Conservation (phyloP, 2,888 invertebrate species). For the Stramonita haemastoma region DNA sequence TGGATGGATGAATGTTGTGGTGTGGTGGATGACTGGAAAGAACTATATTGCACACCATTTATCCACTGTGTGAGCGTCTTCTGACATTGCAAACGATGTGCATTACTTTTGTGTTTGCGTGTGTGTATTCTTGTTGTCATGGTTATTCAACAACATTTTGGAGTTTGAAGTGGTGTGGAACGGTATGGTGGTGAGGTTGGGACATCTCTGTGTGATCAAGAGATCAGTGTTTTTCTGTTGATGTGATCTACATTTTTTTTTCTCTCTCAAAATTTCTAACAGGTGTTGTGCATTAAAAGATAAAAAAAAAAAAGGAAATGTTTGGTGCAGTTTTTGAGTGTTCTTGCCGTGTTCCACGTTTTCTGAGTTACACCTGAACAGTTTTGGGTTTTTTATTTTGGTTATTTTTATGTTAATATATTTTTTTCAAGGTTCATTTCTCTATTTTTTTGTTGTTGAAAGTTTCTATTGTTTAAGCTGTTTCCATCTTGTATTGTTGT, state of each 20-base stretch:
- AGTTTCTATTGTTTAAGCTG: neutral
- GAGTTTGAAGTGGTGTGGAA: too few relatives aligned
- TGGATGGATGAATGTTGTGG: neutral
- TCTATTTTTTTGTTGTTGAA: neutral
- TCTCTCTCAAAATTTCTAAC: neutral
- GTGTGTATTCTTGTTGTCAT: too few relatives aligned
- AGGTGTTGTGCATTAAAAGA: neutral
- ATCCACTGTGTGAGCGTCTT: neutral
- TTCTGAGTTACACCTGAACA: neutral
- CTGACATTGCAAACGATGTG: too few relatives aligned
- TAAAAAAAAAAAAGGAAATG: neutral
- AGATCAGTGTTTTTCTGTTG: neutral
- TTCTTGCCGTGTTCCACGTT: neutral
- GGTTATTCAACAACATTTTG: too few relatives aligned
- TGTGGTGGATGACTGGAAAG: neutral
- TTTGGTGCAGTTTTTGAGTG: conserved; percentile 9
- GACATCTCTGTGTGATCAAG: too few relatives aligned
- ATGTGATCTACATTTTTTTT: neutral
- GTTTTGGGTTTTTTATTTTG: neutral
- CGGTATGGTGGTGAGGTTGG: too few relatives aligned
- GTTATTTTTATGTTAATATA: too few relatives aligned
- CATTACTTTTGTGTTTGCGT: too few relatives aligned
- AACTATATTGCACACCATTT: neutral
- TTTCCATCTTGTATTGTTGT: neutral
- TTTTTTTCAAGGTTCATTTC: neutral